Evolutionary conservation across 2,113 vertebrate genomes (phyloP).

Genomic region (Channa maculata): DNA sequence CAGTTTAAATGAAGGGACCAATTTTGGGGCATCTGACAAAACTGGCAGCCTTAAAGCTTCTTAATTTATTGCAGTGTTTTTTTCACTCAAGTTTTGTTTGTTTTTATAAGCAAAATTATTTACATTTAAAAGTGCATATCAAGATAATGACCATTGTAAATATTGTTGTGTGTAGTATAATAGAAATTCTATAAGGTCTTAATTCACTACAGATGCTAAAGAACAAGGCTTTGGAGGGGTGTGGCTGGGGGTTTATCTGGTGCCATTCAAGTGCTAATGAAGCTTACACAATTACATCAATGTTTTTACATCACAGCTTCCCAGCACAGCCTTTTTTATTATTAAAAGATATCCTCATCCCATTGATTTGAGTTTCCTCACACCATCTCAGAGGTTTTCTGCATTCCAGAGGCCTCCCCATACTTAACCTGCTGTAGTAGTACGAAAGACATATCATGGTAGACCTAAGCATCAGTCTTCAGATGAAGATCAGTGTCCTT

Average conservation of each 20-base stretch:
- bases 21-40: slow-evolving; percentile 68
- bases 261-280: slow-evolving; percentile 73
- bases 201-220: slow-evolving; percentile 73
- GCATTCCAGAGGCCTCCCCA: slow-evolving; percentile 22
- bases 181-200: slow-evolving; percentile 77
- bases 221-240: slow-evolving; percentile 71
- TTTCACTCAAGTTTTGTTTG: slow-evolving; percentile 75
- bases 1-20: slow-evolving; percentile 78
- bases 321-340: slow-evolving; percentile 49
- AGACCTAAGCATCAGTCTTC: slow-evolving; percentile 13
- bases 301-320: slow-evolving; percentile 71
- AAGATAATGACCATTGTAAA: slow-evolving; percentile 77
- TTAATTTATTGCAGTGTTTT: slow-evolving; percentile 82
- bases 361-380: slow-evolving; percentile 51
- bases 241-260: slow-evolving; percentile 54
- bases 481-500: slow-evolving; percentile 21
- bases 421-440: slow-evolving; percentile 15
- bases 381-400: slow-evolving; percentile 32
- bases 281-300: slow-evolving; percentile 63
- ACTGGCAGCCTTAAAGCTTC: slow-evolving; percentile 84
- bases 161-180: slow-evolving; percentile 79
- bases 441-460: not conserved
- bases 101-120: slow-evolving; percentile 82
- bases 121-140: slow-evolving; percentile 78
- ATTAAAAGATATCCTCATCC: slow-evolving; percentile 14